A percentile compares a stretch with the other conserved stretches of the same genome.
phyloP scores from a whole-genome alignment of 2,797 vertebrate genomes.

The Myotis findleyi region DNA sequence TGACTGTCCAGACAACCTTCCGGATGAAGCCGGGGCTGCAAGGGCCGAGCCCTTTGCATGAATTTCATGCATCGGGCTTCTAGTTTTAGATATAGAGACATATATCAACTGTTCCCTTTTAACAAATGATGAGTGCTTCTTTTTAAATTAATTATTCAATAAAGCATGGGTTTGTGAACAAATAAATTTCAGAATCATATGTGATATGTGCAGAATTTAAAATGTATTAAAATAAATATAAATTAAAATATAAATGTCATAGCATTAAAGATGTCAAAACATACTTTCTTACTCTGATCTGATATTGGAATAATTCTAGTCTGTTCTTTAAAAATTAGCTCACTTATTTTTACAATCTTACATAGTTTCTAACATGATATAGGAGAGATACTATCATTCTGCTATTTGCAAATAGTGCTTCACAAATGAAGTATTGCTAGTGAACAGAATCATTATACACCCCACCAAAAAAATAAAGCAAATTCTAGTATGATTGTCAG shows the following conservation, averaged over 20 bases:
- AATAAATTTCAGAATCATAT: conserved; percentile 30
- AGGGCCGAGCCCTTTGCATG: no score
- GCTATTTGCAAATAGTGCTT: not conserved
- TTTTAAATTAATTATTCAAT: not conserved
- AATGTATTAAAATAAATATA: conserved; percentile 1
- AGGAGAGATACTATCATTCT: not conserved
- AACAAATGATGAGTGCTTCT: not conserved
- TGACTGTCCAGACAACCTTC: rapidly evolving
- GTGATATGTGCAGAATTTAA: not conserved
- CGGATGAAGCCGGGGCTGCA: no score
- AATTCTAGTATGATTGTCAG: not conserved
- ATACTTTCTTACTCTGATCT: not conserved
- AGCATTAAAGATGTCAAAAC: not conserved
- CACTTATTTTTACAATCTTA: not conserved
- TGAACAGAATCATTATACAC: not conserved
- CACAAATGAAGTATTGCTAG: not conserved
- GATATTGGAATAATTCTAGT: not conserved
- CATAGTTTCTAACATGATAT: not conserved
- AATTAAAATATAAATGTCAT: conserved; percentile 15
- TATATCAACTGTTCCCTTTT: not conserved
- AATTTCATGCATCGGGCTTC: no score
- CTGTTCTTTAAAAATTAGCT: not conserved
- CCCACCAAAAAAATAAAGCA: not conserved
- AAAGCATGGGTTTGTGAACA: not conserved
- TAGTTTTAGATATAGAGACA: not conserved